A percentile compares a stretch with the other conserved stretches of the same genome.
These are phyloP conservation scores for Lasioglossum morio DNA, from an alignment of 2,888 invertebrate species.

Conservation along the genomic window DNA sequence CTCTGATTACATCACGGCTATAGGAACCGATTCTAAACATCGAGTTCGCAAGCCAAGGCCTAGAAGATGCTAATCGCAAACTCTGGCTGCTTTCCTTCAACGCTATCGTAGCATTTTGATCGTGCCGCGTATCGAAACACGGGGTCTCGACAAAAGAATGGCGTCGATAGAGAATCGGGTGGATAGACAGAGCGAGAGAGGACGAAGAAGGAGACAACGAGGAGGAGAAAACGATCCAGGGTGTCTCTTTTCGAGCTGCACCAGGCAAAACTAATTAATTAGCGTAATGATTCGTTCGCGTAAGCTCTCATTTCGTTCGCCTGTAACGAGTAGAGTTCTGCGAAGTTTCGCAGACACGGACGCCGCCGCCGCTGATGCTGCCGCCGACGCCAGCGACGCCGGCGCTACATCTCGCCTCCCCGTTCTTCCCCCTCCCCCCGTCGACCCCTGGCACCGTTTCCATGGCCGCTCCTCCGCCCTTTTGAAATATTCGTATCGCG, in stretches of 20 bases:
- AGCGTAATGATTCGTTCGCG: slow-evolving; percentile 78
- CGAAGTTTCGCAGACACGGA: slow-evolving; percentile 64
- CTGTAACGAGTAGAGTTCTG: slow-evolving; percentile 70
- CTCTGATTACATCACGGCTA: not conserved
- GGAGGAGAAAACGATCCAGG: slow-evolving; percentile 27
- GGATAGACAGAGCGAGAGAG: not conserved
- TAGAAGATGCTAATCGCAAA: not conserved
- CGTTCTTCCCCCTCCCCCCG: not conserved
- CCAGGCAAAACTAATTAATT: slow-evolving; percentile 74
- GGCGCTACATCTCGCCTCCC: not conserved
- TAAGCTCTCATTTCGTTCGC: slow-evolving; percentile 69
- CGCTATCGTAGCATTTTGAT: not conserved
- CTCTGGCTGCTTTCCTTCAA: not conserved
- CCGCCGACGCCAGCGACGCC: not conserved
- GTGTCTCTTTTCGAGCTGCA: slow-evolving; percentile 60
- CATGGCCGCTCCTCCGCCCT: slow-evolving; percentile 20
- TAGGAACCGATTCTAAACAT: too few relatives aligned
- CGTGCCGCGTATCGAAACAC: not conserved
- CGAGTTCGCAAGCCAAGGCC: not conserved
- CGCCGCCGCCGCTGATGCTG: slow-evolving; percentile 48
- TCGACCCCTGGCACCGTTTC: not conserved
- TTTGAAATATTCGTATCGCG: slow-evolving; percentile 68
- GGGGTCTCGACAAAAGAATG: not conserved
- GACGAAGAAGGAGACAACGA: not conserved
- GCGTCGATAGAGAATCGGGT: not conserved